Base-by-base conservation (phyloP, 2,113 vertebrate species). In the Sapayoa aenigma region DNA sequence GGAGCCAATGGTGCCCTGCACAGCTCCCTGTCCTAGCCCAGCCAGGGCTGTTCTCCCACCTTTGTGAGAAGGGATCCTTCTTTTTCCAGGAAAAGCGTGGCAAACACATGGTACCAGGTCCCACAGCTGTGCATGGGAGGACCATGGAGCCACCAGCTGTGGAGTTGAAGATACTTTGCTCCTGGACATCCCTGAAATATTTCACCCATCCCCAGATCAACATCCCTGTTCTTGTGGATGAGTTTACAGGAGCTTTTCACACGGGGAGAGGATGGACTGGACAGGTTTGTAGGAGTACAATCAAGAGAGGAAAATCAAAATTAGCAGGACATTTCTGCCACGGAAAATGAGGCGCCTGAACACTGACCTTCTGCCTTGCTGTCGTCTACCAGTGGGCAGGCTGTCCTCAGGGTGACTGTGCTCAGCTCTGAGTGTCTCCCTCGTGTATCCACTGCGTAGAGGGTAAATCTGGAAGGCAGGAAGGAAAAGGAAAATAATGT, bases 371-470 rank as follows among this genome's bases (percentile, higher is more conserved):
- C 99, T 83, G 99, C 99, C 86, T 98, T 99, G 92, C 98, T 99
- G 98, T 99, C 99, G 7, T 99, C 99, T 49, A 99, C 99, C 96
- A 99, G 98, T 0, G 99, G 99, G 96, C 99, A 99, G 30, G 99
- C 99, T 4, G 99, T 99, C 81, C 99, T 98, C 71, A 99, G 97
- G 5, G 99, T 99, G 82, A 99, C 98, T 0, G 98, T 99, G 97
- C 99, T 99, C 33, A 98, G 98, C 75, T 99, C 99, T 0, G 99
- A 99, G 77, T 98, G 98, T 85, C 99, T 98, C 14, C 99, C 99
- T 56, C 99, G 98, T 3, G 99, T 99, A 78, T 99, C 99, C 97
- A 99, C 98, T 0, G 99, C 99, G 4, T 98, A 98, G 17, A 99
- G 98, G 53, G 99, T 99, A 79, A 99, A 99, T 91, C 99, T 99